These are phyloP conservation scores for Drosophila niveifrons DNA, from an alignment of 2,888 invertebrate genomes.

Conservation along the genomic window DNA sequence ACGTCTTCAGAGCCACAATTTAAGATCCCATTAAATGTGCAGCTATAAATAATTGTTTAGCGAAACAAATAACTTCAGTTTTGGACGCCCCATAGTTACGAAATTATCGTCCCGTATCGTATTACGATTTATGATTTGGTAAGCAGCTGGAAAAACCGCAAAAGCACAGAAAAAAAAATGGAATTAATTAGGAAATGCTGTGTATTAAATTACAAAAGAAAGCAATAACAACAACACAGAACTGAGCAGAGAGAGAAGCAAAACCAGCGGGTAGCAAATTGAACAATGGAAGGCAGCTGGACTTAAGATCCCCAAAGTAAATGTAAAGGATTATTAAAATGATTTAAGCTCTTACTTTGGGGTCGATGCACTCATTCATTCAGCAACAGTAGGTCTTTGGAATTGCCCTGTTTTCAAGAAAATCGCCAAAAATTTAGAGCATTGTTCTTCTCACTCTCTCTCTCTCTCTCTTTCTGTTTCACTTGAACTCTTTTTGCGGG, in stretches of 20 bases:
- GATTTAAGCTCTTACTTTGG: constrained; percentile 56
- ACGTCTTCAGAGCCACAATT: background rate
- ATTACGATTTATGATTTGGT: constrained; percentile 58
- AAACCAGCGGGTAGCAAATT: constrained; percentile 39
- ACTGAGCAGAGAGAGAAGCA: background rate
- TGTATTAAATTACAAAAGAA: constrained; percentile 64
- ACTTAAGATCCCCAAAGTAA: constrained; percentile 27
- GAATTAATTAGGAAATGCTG: constrained; percentile 70
- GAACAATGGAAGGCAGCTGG: constrained; percentile 43
- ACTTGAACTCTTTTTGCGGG: constrained; percentile 47
- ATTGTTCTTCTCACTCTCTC: constrained; percentile 26
- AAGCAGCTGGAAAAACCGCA: constrained; percentile 36
- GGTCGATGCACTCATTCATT: constrained; percentile 18
- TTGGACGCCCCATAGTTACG: constrained; percentile 24
- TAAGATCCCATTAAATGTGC: background rate
- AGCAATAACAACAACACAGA: constrained; percentile 17
- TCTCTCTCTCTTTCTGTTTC: constrained; percentile 13
- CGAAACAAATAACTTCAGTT: constrained; percentile 30
- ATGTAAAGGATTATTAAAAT: constrained; percentile 68
- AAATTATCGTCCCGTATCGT: constrained; percentile 46
- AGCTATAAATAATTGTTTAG: constrained; percentile 6
- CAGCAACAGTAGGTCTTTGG: constrained; percentile 3
- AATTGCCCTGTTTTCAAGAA: background rate
- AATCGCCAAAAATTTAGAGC: constrained; percentile 32
- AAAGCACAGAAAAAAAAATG: constrained; percentile 34